Evolutionary conservation across 2,888 invertebrate genomes (phyloP), one percentile per base, ranked within the genome.

Genomic region (Micropterix aruncella): DNA sequence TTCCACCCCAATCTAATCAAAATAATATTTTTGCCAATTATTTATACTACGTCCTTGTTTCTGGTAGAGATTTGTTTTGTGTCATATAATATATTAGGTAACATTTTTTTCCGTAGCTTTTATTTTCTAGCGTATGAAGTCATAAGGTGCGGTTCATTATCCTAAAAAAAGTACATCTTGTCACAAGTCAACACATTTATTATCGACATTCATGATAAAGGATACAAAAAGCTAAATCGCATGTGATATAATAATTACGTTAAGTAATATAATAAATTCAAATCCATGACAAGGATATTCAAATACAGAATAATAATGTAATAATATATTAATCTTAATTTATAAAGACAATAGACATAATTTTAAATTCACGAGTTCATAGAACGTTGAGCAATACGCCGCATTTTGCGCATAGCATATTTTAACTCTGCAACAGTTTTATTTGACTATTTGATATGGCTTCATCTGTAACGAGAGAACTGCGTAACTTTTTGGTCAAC

Each of bases 131-230:
- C n/a, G n/a, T n/a, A n/a, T n/a, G n/a, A n/a, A n/a, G n/a, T n/a
- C n/a, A n/a, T n/a, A n/a, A n/a, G n/a, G n/a, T n/a, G n/a, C n/a
- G 38, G 38, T 38, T 15, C 16, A 4, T 38, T 7, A 15, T 38
- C 3, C 16, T 4, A 38, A 15, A 15, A 3, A 38, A 38, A 4
- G 4, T 4, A 38, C 14, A 38, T 38, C 4, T 16, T 38, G 16
- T 43, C 37, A 46, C 44, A 44, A 46, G 48, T 48, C 48, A 48
- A 48, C 47, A 48, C 48, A 48, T 48, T 48, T 48, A 48, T 48
- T 48, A 46, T 48, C 47, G 45, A 48, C 46, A 48, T 44, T 45
- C 16, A 44, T 46, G 45, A 41, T 48, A 46, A 48, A 45, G 45
- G 45, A 48, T 48, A 48, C 47, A 48, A 48, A 48, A 48, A 48